Conservation (phyloP, 2,888 invertebrate genomes). For the Keiferia lycopersicella region DNA sequence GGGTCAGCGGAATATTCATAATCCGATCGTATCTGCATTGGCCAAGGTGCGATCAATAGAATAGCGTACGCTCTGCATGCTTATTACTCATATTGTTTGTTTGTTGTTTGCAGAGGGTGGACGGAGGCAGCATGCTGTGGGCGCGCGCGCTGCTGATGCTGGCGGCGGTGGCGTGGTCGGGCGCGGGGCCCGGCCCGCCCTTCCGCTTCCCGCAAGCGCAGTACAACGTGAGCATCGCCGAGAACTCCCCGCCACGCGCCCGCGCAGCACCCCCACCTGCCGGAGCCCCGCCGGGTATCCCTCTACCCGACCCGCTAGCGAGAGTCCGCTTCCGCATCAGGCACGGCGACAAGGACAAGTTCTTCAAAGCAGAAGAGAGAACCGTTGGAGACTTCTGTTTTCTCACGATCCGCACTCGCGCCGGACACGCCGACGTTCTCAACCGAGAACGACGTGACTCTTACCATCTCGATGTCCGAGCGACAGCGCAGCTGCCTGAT, state of each 20-base stretch:
- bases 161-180: slow-evolving; percentile 51
- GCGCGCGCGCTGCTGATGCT: slow-evolving; percentile 58
- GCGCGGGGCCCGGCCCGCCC: slow-evolving; percentile 54
- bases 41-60: not conserved
- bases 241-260: slow-evolving; percentile 96
- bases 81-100: not conserved
- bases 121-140: slow-evolving; percentile 35
- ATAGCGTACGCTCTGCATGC: not conserved
- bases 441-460: slow-evolving; percentile 95
- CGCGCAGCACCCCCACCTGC: slow-evolving; percentile 87
- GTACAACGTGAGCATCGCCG: slow-evolving; percentile 95
- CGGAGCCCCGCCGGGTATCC: slow-evolving; percentile 91
- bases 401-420: slow-evolving; percentile 92
- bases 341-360: slow-evolving; percentile 92
- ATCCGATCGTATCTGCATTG: slow-evolving; percentile 4
- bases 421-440: slow-evolving; percentile 92
- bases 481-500: slow-evolving; percentile 79
- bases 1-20: slow-evolving; percentile 8
- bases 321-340: slow-evolving; percentile 92
- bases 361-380: slow-evolving; percentile 95
- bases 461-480: slow-evolving; percentile 89
- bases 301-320: slow-evolving; percentile 60
- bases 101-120: slow-evolving; percentile 32
- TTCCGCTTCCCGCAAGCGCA: slow-evolving; percentile 86
- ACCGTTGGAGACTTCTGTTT: slow-evolving; percentile 97